phyloP scores from a whole-genome alignment of 2,888 invertebrate genomes.

The Limnephilus rhombicus region DNA sequence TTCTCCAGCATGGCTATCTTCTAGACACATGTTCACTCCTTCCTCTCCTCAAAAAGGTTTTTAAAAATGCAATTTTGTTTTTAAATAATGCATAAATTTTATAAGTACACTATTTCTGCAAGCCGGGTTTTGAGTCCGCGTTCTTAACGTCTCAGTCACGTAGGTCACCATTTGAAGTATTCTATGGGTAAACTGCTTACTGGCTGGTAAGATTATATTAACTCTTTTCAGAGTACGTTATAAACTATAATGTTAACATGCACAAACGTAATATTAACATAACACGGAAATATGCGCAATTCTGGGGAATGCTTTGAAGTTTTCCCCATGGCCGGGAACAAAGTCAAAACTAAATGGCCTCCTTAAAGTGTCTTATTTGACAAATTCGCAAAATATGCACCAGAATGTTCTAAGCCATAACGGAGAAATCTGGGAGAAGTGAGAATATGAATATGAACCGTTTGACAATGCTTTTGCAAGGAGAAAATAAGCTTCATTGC shows the following conservation, averaged over 20 bases:
- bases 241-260: not conserved
- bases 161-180: not conserved
- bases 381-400: not conserved
- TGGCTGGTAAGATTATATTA: not conserved
- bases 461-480: not conserved
- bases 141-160: not conserved
- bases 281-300: not conserved
- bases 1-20: too few relatives aligned
- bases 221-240: not conserved
- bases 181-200: not conserved
- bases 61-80: too few relatives aligned
- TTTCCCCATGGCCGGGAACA: not conserved
- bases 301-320: not conserved
- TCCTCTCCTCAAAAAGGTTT: too few relatives aligned
- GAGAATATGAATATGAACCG: not conserved
- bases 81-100: too few relatives aligned
- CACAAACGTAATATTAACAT: not conserved
- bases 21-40: too few relatives aligned
- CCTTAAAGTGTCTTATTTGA: slow-evolving; percentile 1
- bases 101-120: not conserved
- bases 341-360: not conserved
- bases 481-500: not conserved
- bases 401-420: slow-evolving; percentile 1
- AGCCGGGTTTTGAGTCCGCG: not conserved
- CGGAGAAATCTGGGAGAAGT: not conserved